phyloP scores from a whole-genome alignment of 1,140 invertebrate genomes.

The Heliconius melpomene region DNA sequence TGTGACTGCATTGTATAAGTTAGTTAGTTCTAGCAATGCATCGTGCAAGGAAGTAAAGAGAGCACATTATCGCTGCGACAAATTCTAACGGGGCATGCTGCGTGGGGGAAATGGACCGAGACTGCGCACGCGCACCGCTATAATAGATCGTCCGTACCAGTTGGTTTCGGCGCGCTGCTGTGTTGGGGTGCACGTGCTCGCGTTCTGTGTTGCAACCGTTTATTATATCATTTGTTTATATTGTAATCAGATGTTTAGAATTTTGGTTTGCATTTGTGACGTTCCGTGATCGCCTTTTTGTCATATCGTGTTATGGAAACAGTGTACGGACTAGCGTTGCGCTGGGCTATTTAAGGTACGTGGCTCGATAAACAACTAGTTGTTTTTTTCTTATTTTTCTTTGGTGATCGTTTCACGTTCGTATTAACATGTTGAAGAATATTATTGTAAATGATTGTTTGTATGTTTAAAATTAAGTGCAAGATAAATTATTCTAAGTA shows the following conservation, averaged over 20 bases:
- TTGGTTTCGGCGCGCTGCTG: constrained; percentile 71
- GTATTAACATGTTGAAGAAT: neutral
- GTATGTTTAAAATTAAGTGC: neutral
- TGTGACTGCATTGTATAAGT: constrained; percentile 26
- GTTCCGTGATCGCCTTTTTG: constrained; percentile 25
- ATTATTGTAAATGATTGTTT: neutral
- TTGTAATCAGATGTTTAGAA: constrained; percentile 30
- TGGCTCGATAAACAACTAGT: constrained; percentile 23
- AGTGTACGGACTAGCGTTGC: constrained; percentile 43
- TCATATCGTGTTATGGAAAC: constrained; percentile 40
- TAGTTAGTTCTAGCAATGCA: constrained; percentile 25
- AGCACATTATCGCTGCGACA: constrained; percentile 67
- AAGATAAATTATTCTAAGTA: constrained; percentile 8
- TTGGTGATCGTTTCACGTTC: neutral
- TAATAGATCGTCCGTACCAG: constrained; percentile 77
- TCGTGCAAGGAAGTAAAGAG: constrained; percentile 45
- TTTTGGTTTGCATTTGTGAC: constrained; percentile 23
- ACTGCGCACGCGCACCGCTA: constrained; percentile 73
- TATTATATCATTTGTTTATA: constrained; percentile 40
- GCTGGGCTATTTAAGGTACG: constrained; percentile 50
- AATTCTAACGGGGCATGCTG: constrained; percentile 76
- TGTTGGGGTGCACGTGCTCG: constrained; percentile 61
- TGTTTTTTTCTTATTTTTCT: neutral
- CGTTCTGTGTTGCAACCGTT: constrained; percentile 45
- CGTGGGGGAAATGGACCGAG: constrained; percentile 79